Evolutionary conservation across 2,888 invertebrate genomes (phyloP), one percentile per base, ranked within the genome.

Genomic region (Hypercompe scribonia): DNA sequence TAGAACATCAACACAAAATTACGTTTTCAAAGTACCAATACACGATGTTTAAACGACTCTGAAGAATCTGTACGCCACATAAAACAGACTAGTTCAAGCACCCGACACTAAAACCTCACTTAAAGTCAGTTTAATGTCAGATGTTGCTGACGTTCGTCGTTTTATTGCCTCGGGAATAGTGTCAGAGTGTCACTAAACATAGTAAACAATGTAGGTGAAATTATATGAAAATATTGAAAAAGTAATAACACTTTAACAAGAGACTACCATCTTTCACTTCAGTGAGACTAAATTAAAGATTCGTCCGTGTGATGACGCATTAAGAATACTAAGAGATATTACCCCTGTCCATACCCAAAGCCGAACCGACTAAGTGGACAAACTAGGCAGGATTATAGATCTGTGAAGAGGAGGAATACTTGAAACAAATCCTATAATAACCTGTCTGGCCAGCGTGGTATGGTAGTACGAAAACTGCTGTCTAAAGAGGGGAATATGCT

Each of bases 1-100:
- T 31, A 18, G 7, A 18, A 61, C 18, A 61, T 61, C 18, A 61
- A 61, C 18, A 31, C 18, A 61, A 61, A 18, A 31, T 18, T 61
- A 18, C 15, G 8, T 24, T 21, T 61, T 39, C 24, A 61, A 33
- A 70, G 63, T 63, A 42, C 39, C 63, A 70, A 69, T 63, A 70
- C 42, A 58, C 54, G 15, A 50, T 63, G 28, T 34, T 18, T 42
- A 11, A 70, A 70, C 36, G 21, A 33, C 67, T 63, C 28, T 39
- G 33, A 58, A 70, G 67, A 69, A 72, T 78, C 75, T 82, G 82
- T 64, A 71, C 63, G 28, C 15, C 68, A 75, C 83, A 73, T 81
- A 77, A 77, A 80, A n/a, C 71, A 71, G 34, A 18, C 70, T 46
- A 50, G 61, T 71, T 75, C 31, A 65, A 36, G 46, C 65, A 72